These are phyloP conservation scores for Calameuta pallipes DNA, from an alignment of 2,888 invertebrate genomes.

Conservation along the genomic window DNA sequence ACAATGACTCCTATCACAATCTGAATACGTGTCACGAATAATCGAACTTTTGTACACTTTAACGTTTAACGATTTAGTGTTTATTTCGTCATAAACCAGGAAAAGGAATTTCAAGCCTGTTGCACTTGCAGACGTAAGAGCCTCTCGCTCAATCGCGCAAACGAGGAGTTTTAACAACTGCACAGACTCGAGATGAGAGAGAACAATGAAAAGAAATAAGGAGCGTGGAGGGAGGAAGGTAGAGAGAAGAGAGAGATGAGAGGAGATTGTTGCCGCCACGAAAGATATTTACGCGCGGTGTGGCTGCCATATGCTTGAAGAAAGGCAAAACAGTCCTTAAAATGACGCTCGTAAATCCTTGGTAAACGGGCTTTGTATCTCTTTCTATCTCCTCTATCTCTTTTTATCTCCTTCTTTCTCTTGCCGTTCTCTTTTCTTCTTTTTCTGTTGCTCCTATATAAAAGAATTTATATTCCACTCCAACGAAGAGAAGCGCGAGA, in stretches of 20 bases:
- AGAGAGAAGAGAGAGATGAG: constrained; percentile 8
- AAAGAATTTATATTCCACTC: constrained; percentile 37
- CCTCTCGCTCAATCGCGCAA: constrained; percentile 1
- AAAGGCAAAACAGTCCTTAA: constrained; percentile 47
- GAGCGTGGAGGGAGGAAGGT: constrained; percentile 18
- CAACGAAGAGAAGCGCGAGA: constrained; percentile 1
- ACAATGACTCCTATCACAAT: not conserved
- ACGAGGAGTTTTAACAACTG: constrained; percentile 33
- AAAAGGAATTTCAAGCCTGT: not conserved
- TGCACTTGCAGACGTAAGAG: not conserved
- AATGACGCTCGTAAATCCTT: constrained; percentile 48
- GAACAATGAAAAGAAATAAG: not conserved
- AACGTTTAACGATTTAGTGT: not conserved
- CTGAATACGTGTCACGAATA: not conserved
- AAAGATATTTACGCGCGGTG: constrained; percentile 37
- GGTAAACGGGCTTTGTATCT: constrained; percentile 34
- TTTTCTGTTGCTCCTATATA: not conserved
- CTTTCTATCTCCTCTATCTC: not conserved
- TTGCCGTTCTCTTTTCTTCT: not conserved
- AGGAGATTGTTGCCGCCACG: not conserved
- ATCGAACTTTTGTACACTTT: not conserved
- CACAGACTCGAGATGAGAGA: not conserved
- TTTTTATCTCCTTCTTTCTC: not conserved
- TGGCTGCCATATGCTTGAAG: constrained; percentile 39
- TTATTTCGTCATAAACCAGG: not conserved